These are phyloP conservation scores for Cephus cinctus DNA, from an alignment of 1,140 invertebrate species.

Conservation along the genomic window DNA sequence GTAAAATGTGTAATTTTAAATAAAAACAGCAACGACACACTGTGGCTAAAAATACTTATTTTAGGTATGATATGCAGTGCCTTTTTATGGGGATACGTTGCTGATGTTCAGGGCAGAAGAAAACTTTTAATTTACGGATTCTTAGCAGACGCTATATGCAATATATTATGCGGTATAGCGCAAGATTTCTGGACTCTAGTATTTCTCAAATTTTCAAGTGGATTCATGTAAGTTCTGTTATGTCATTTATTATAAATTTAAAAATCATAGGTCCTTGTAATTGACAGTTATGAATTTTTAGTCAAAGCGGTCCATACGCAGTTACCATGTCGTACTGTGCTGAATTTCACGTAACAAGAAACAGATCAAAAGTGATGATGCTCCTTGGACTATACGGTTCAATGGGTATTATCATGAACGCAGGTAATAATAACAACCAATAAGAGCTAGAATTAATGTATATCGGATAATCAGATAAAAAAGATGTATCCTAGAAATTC, in stretches of 20 bases:
- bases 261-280: background rate
- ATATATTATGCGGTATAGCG: constrained; percentile 65
- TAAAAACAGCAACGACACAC: background rate
- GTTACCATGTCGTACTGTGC: constrained; percentile 69
- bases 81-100: constrained; percentile 78
- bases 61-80: constrained; percentile 80
- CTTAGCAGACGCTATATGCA: constrained; percentile 68
- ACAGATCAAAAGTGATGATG: constrained; percentile 64
- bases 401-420: constrained; percentile 39
- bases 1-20: constrained; percentile 12
- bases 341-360: constrained; percentile 65
- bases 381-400: constrained; percentile 58
- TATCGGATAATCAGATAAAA: background rate
- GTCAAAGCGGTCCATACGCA: constrained; percentile 72
- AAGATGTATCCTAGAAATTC: background rate
- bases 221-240: constrained; percentile 68
- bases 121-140: constrained; percentile 71
- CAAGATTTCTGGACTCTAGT: constrained; percentile 71
- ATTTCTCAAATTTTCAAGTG: constrained; percentile 71
- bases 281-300: constrained; percentile 37
- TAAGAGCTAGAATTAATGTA: no score
- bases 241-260: background rate
- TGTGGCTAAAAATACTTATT: constrained; percentile 8
- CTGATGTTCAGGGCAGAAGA: constrained; percentile 73
- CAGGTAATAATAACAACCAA: no score